Evolutionary conservation across 2,888 invertebrate species (phyloP).

Genomic region (Idaea straminata): DNA sequence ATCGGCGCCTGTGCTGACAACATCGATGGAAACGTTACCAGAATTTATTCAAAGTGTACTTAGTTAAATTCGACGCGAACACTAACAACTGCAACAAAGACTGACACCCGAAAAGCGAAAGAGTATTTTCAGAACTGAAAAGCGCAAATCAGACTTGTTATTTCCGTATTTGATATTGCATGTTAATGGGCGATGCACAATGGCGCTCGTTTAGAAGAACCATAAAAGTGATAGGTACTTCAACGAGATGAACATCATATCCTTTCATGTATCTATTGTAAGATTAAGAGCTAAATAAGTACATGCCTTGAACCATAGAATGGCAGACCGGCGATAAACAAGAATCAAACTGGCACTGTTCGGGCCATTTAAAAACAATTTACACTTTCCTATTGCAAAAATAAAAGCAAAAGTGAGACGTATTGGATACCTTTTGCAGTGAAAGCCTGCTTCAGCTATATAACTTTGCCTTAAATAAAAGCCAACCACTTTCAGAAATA

Average conservation of each 20-base stretch:
- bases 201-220: conserved; percentile 60
- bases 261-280: conserved; percentile 34
- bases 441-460: neutral
- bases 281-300: conserved; percentile 35
- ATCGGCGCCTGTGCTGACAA: conserved; percentile 50
- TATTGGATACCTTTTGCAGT: conserved; percentile 7
- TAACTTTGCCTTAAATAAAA: neutral
- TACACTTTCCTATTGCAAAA: conserved; percentile 14
- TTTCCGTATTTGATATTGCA: conserved; percentile 60
- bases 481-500: neutral
- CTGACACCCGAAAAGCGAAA: conserved; percentile 2
- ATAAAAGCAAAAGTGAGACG: conserved; percentile 15
- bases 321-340: conserved; percentile 26
- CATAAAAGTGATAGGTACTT: conserved; percentile 67
- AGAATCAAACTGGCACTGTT: conserved; percentile 21
- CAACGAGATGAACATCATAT: conserved; percentile 42
- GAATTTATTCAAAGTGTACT: conserved; percentile 57
- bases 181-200: conserved; percentile 61
- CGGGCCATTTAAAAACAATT: conserved; percentile 14
- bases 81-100: conserved; percentile 7
- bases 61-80: conserved; percentile 26
- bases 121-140: conserved; percentile 35
- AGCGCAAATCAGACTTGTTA: conserved; percentile 57
- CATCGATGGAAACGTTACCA: conserved; percentile 56
- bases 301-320: neutral